A percentile compares a stretch with the other conserved stretches of the same genome.
phyloP scores from a whole-genome alignment of 1,140 invertebrate species.

The Halyomorpha halys region DNA sequence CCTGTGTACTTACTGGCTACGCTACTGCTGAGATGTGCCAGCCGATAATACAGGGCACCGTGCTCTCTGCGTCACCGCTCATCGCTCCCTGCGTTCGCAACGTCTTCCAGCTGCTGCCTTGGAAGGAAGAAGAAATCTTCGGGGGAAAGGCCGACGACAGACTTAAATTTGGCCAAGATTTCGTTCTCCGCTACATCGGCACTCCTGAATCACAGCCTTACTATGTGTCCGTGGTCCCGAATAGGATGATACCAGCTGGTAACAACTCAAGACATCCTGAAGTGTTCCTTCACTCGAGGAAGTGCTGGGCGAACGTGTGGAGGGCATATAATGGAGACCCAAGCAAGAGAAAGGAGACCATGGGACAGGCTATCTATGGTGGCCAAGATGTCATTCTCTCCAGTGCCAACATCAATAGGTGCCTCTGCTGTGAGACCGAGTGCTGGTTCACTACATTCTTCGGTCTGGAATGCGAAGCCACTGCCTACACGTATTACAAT shows the following conservation, averaged over 20 bases:
- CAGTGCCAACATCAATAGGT: not conserved
- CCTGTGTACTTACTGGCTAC: not conserved
- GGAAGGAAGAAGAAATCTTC: not conserved
- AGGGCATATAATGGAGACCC: not conserved
- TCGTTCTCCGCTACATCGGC: not conserved
- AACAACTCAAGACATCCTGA: not conserved
- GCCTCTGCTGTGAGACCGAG: not conserved
- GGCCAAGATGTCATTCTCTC: not conserved
- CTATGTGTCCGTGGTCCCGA: not conserved
- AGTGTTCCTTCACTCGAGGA: not conserved
- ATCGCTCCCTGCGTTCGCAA: not conserved
- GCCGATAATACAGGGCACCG: not conserved
- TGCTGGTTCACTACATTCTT: conserved; percentile 5
- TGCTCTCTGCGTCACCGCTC: not conserved
- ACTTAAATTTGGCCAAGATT: not conserved
- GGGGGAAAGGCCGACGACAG: not conserved
- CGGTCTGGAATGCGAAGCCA: conserved; percentile 1
- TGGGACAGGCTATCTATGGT: not conserved
- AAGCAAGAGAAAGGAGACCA: not conserved
- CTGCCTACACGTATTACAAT: conserved; percentile 1
- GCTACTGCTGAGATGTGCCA: not conserved
- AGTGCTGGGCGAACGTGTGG: not conserved
- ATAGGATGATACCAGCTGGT: not conserved
- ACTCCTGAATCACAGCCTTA: not conserved
- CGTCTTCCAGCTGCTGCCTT: not conserved